Conservation (phyloP, 2,797 vertebrate genomes). For the Enteromius radiatus region DNA sequence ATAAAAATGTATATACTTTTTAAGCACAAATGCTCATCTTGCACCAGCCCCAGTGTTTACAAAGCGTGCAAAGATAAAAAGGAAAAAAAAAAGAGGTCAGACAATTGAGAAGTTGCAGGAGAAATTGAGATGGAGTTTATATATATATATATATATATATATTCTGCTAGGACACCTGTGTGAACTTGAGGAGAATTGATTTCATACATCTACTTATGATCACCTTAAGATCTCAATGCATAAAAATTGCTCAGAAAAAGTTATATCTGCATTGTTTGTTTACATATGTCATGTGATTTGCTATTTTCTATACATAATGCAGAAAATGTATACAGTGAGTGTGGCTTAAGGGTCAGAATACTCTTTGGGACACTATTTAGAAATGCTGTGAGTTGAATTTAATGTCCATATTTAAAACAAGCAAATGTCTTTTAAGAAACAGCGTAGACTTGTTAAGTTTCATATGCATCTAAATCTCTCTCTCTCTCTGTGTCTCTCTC, state of each 20-base stretch:
- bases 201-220: neutral
- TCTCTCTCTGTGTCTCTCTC: constrained; percentile 44
- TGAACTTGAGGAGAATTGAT: neutral
- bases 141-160: no score
- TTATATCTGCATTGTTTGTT: neutral
- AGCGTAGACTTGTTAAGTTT: neutral
- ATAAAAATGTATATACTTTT: no score
- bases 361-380: neutral
- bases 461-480: neutral
- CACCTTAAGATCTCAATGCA: neutral
- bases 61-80: no score
- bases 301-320: neutral
- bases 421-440: neutral
- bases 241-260: neutral
- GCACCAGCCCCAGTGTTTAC: no score
- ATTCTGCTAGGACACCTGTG: neutral
- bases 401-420: neutral
- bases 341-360: neutral
- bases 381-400: neutral
- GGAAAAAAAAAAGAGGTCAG: no score
- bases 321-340: neutral
- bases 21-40: no score
- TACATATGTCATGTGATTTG: neutral
- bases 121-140: no score
- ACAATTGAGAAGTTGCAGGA: no score